phyloP scores from a whole-genome alignment of 1,140 invertebrate genomes.

The Temnothorax longispinosus region DNA sequence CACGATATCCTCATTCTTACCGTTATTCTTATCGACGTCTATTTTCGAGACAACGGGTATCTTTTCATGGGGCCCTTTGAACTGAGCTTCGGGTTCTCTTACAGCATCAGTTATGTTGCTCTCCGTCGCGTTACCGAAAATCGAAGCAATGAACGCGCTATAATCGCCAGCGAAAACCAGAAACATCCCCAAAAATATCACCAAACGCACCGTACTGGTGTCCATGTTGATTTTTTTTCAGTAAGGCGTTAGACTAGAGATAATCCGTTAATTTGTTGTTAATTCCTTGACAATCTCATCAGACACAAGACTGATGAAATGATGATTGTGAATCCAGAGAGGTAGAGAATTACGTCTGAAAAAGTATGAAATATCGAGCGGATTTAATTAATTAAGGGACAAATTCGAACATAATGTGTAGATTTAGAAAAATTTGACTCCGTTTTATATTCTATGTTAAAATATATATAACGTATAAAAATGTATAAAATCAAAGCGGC shows the following conservation, averaged over 20 bases:
- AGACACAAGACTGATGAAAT: not conserved
- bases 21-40: slow-evolving; percentile 74
- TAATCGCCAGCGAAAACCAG: slow-evolving; percentile 84
- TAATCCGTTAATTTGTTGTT: not conserved
- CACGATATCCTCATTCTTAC: slow-evolving; percentile 69
- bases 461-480: not conserved
- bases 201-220: slow-evolving; percentile 82
- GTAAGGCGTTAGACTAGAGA: not conserved
- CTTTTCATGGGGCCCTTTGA: slow-evolving; percentile 62
- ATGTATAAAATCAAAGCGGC: not conserved
- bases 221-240: slow-evolving; percentile 74
- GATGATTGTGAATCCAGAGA: not conserved
- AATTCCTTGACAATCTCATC: not conserved
- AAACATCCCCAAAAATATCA: slow-evolving; percentile 84
- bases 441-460: not conserved
- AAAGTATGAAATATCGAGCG: slow-evolving; percentile 22
- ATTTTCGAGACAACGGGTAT: slow-evolving; percentile 64
- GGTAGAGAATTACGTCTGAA: slow-evolving; percentile 3
- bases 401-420: not conserved
- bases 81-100: slow-evolving; percentile 67
- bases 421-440: not conserved
- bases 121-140: slow-evolving; percentile 78
- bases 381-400: not conserved
- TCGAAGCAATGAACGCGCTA: slow-evolving; percentile 78
- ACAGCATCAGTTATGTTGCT: slow-evolving; percentile 68